Evolutionary conservation across 1,140 invertebrate genomes (phyloP), one percentile per base, ranked within the genome.

Genomic region (Diabrotica virgifera): DNA sequence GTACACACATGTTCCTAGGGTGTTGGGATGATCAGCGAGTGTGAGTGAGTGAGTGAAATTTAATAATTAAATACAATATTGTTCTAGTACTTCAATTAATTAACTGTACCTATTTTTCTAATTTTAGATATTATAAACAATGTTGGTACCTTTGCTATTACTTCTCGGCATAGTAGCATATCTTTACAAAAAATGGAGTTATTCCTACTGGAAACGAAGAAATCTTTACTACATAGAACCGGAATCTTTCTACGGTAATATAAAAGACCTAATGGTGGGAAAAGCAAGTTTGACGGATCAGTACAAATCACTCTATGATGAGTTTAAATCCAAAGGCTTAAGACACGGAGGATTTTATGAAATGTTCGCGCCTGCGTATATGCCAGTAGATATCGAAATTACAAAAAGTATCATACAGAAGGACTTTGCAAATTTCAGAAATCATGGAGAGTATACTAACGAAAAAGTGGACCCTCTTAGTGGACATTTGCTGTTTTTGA

Each of bases 381-480:
- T 68, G 8, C 69, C 69, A 36, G 70, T 78, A 7, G 83, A 86
- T 74, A 80, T 79, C 3, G 78, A 82, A 66, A 69, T 86, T 7
- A 78, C 85, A 5, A 80, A 80, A 63, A 40, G 71, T 0, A 74
- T 85, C 9, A 36, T 84, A 0, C 75, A 80, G 0, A 84, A 81
- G 56, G 81, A 85, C 66, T 84, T 84, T 46, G 40, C 70, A 2
- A 73, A 76, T 69, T 86, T 85, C 70, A 74, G 76, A 13, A 79
- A 82, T 68, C 73, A 81, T 56, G 80, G 80, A 5, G 7, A 80
- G 10, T 75, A 77, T 9, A 65, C 73, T 5, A 78, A 80, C 50
- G 78, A 77, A 40, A 74, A 82, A 62, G 70, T 69, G 0, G 82
- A 85, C 63, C 72, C 78, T 2, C 46, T 87, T 0, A 74, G 77